These are phyloP conservation scores for Drosophila orosa DNA, from an alignment of 1,140 invertebrate genomes.

Conservation along the genomic window DNA sequence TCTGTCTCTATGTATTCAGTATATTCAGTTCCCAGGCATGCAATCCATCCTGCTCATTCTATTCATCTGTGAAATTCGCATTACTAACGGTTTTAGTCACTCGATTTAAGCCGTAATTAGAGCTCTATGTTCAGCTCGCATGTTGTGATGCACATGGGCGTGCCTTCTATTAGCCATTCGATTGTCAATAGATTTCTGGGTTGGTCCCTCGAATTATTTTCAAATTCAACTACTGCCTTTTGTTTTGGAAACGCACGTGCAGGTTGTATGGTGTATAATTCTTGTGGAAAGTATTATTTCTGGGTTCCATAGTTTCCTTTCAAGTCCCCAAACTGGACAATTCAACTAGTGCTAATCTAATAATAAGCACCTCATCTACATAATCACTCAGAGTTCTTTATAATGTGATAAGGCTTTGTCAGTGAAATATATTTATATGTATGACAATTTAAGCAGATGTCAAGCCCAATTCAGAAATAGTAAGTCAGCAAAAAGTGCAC, in stretches of 20 bases:
- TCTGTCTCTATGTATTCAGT: constrained; percentile 10
- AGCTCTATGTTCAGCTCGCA: constrained; percentile 22
- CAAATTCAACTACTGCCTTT: constrained; percentile 1
- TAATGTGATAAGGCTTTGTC: constrained; percentile 22
- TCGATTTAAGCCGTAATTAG: constrained; percentile 44
- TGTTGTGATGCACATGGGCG: constrained; percentile 59
- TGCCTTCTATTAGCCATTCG: constrained; percentile 43
- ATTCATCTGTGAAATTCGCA: constrained; percentile 66
- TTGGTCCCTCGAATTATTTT: constrained; percentile 15
- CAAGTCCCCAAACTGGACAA: not conserved
- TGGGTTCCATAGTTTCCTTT: not conserved
- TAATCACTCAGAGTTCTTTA: constrained; percentile 20
- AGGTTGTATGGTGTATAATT: constrained; percentile 1
- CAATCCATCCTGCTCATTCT: constrained; percentile 50
- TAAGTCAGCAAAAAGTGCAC: constrained; percentile 11
- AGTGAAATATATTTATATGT: not conserved
- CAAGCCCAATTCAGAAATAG: constrained; percentile 24
- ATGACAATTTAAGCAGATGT: constrained; percentile 18
- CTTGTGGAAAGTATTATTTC: not conserved
- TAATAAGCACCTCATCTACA: constrained; percentile 25
- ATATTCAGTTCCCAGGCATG: constrained; percentile 61
- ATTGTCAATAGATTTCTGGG: constrained; percentile 32
- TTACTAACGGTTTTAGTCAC: constrained; percentile 38
- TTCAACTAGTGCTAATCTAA: constrained; percentile 23
- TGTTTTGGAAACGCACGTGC: constrained; percentile 52